Evolutionary conservation across 2,113 vertebrate species (phyloP), one percentile per base, ranked within the genome.

Genomic region (Oophaga pumilio): DNA sequence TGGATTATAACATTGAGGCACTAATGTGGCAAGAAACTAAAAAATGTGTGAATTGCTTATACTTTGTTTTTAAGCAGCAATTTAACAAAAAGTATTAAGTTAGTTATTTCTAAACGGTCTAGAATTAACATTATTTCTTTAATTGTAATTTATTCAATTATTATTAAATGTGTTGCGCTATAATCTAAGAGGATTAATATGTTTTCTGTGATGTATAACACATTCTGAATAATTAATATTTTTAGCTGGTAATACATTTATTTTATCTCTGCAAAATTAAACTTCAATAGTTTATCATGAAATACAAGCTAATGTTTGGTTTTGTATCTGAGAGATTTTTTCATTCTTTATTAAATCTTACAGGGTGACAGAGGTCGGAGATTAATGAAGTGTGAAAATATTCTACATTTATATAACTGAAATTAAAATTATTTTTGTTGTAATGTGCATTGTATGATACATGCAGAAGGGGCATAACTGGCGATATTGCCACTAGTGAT

Each of bases 161-260:
- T 50, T 52, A n/a, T 20, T 50, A 60, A 60, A 60, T 33, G 77
- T 59, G 17, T 59, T 57, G 57, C 60, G 28, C 18, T 80, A 60
- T 80, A 59, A 17, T 59, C 13, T 79, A 60, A 80, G 56, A 33
- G 56, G 56, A 80, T 80, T 60, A 80, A 80, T 60, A 14, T 60
- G 33, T 43, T 80, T 33, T 28, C 8, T 33, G 8, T 60, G 24
- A 60, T 78, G 76, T 80, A 33, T 80, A 80, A 80, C 26, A 79
- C 26, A 28, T 80, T 33, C 49, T 52, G 57, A 80, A 26, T 80
- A 60, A 80, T 80, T 6, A 80, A 80, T 80, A 80, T 33, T 60
- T 56, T 33, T 57, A 18, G 77, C 56, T 80, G 26, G 60, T 33
- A 60, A 60, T 18, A 60, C 17, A 57, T 59, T 33, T 78, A 33